A percentile compares a stretch with the other conserved stretches of the same genome.
These are phyloP conservation scores for Rhinophrynus dorsalis DNA, from an alignment of 2,797 vertebrate species.

Conservation along the genomic window DNA sequence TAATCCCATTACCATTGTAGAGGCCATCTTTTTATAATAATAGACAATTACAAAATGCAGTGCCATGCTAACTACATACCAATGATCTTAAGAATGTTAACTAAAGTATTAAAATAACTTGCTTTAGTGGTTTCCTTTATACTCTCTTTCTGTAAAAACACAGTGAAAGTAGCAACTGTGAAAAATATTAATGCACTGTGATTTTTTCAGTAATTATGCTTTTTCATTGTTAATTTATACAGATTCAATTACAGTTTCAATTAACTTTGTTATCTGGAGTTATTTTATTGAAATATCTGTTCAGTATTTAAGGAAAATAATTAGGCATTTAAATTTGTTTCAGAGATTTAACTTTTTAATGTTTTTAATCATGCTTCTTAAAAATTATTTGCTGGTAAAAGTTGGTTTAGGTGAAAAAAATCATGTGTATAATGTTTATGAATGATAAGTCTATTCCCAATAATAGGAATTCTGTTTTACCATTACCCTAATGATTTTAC, in stretches of 20 bases:
- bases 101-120: constrained; percentile 8
- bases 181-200: not conserved
- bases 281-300: constrained; percentile 19
- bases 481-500: too few species aligned
- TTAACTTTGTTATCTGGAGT: constrained; percentile 48
- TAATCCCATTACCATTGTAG: constrained; percentile 58
- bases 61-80: constrained; percentile 54
- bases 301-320: constrained; percentile 38
- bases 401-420: too few species aligned
- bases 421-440: too few species aligned
- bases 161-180: not conserved
- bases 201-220: constrained; percentile 3
- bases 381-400: too few species aligned
- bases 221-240: constrained; percentile 44
- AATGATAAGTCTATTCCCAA: too few species aligned
- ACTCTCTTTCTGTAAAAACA: constrained; percentile 25
- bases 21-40: constrained; percentile 58
- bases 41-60: constrained; percentile 53
- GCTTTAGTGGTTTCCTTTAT: constrained; percentile 61
- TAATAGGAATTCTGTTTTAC: too few species aligned
- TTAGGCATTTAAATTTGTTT: constrained; percentile 1
- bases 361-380: not conserved
- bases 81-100: constrained; percentile 52
- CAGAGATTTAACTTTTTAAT: not conserved
- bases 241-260: constrained; percentile 55